A percentile compares a stretch with the other conserved stretches of the same genome.
These are phyloP conservation scores for Sesamia inferens DNA, from an alignment of 2,888 invertebrate genomes.

Conservation along the genomic window DNA sequence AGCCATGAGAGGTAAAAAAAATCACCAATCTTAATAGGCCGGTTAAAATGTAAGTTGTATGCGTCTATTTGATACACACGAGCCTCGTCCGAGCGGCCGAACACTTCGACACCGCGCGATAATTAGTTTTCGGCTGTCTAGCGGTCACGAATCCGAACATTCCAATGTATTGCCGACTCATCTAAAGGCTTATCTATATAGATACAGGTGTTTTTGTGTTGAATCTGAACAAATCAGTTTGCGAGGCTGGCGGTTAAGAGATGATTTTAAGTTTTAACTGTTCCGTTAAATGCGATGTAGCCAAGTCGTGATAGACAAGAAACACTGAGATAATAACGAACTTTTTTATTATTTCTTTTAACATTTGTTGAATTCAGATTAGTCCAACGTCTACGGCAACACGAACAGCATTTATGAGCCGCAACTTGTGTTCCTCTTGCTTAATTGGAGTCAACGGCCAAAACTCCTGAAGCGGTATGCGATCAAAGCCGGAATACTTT, in stretches of 20 bases:
- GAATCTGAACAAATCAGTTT: constrained; percentile 77
- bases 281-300: constrained; percentile 64
- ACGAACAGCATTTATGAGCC: constrained; percentile 71
- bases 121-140: constrained; percentile 83
- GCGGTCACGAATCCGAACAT: constrained; percentile 82
- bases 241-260: constrained; percentile 63
- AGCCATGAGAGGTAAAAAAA: constrained; percentile 39
- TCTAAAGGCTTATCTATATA: constrained; percentile 74
- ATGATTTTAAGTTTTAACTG: constrained; percentile 66
- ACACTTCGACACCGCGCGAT: constrained; percentile 74
- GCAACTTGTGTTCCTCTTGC: constrained; percentile 67
- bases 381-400: constrained; percentile 73
- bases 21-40: constrained; percentile 33
- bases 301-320: constrained; percentile 53
- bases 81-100: constrained; percentile 59
- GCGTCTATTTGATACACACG: constrained; percentile 57
- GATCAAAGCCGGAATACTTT: constrained; percentile 64
- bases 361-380: constrained; percentile 63
- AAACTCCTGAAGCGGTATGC: constrained; percentile 72
- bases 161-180: constrained; percentile 82
- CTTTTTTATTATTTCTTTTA: constrained; percentile 41
- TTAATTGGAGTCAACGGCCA: constrained; percentile 74
- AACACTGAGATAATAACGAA: constrained; percentile 34
- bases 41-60: constrained; percentile 54
- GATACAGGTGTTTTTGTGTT: constrained; percentile 80